These are phyloP conservation scores for Merops nubicus DNA, from an alignment of 2,113 vertebrate genomes.

Conservation along the genomic window DNA sequence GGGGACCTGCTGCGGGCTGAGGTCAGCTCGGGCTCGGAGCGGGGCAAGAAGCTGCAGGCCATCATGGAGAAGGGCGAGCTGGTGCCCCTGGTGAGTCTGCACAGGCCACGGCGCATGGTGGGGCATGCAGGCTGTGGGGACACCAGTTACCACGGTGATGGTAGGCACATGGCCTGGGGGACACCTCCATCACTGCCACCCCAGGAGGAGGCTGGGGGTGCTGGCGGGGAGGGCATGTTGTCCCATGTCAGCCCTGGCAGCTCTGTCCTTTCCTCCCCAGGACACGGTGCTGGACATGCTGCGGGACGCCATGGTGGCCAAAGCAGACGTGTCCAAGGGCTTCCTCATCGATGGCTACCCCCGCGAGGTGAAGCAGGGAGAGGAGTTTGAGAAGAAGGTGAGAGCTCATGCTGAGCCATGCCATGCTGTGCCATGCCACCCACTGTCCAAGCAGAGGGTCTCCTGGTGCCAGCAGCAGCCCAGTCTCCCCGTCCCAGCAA, in stretches of 20 bases:
- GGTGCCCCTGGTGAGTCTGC: slow-evolving; percentile 89
- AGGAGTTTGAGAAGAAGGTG: slow-evolving; percentile 96
- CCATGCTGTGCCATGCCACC: not conserved
- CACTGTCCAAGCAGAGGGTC: not conserved
- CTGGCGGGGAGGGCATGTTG: rapidly evolving
- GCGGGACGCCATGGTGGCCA: slow-evolving; percentile 94
- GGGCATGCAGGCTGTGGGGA: not conserved
- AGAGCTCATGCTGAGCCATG: not conserved
- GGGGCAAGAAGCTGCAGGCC: slow-evolving; percentile 91
- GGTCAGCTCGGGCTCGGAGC: slow-evolving; percentile 89
- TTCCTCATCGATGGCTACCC: slow-evolving; percentile 97
- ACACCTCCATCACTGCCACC: not conserved
- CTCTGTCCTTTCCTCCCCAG: slow-evolving; percentile 62
- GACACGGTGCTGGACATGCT: slow-evolving; percentile 98
- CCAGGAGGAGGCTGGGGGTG: not conserved
- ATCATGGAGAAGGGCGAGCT: slow-evolving; percentile 98
- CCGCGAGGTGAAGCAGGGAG: slow-evolving; percentile 94
- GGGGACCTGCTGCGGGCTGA: slow-evolving; percentile 93
- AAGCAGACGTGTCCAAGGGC: slow-evolving; percentile 89
- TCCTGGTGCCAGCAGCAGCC: not conserved
- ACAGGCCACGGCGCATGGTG: rapidly evolving
- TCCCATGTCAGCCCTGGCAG: not conserved
- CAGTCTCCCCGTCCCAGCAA: not conserved
- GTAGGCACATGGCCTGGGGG: rapidly evolving
- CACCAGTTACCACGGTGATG: rapidly evolving